A percentile compares a stretch with the other conserved stretches of the same genome.
Evolutionary conservation across 2,113 vertebrate species (phyloP).

Genomic region (Heterochromis multidens): DNA sequence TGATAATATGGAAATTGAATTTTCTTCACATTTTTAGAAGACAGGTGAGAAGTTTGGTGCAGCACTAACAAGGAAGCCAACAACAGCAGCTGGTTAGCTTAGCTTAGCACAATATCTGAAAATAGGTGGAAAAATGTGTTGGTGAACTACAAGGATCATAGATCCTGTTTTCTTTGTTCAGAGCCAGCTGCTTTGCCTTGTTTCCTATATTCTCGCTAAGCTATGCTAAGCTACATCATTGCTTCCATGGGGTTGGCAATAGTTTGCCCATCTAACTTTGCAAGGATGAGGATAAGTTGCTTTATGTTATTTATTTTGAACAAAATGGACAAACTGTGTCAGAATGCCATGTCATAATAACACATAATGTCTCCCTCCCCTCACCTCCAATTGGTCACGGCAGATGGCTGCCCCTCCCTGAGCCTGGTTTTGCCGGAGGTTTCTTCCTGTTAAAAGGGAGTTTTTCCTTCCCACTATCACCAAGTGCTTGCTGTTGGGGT

Average conservation of each 20-base stretch:
- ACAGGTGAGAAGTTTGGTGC: background rate
- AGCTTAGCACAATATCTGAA: background rate
- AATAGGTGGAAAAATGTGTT: background rate
- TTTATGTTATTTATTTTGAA: background rate
- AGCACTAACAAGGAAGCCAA: background rate
- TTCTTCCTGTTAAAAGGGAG: background rate
- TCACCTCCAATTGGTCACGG: too few species aligned
- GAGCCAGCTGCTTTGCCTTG: background rate
- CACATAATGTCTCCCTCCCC: background rate
- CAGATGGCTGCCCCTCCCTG: background rate
- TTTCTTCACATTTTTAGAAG: background rate
- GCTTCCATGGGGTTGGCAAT: rapidly evolving
- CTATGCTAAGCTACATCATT: background rate
- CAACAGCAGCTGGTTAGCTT: background rate
- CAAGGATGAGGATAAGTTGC: background rate
- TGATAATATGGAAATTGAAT: rapidly evolving
- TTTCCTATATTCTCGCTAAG: background rate
- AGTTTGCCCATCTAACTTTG: background rate
- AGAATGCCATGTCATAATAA: background rate
- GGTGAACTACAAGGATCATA: background rate
- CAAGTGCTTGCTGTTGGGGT: too few species aligned
- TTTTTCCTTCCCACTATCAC: background rate
- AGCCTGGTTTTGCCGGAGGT: background rate
- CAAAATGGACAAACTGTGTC: background rate
- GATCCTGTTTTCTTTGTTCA: background rate